Percentiles rank a stretch among this genome's conserved stretches.
Conservation (phyloP, 2,797 vertebrate genomes). For the Loriculus beryllinus region DNA sequence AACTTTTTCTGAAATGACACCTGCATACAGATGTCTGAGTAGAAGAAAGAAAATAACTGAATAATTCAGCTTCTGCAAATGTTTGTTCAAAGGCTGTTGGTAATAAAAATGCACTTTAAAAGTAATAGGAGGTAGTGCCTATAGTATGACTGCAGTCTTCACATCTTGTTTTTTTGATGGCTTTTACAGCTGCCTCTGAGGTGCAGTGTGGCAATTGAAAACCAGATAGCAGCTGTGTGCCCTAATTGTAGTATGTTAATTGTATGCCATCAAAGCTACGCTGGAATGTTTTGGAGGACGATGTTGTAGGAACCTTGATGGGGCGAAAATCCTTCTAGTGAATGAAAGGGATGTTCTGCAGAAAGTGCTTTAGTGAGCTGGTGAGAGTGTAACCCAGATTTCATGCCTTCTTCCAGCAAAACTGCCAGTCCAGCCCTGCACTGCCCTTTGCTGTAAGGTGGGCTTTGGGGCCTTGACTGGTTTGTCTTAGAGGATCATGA, state of each 20-base stretch:
- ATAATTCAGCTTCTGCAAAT: not conserved
- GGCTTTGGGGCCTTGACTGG: not conserved
- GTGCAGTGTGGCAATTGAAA: not conserved
- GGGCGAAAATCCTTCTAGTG: not conserved
- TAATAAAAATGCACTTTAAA: not conserved
- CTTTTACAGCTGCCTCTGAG: not conserved
- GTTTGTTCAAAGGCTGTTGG: not conserved
- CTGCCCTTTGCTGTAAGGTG: not conserved
- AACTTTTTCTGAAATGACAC: not conserved
- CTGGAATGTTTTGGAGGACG: not conserved
- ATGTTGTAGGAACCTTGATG: not conserved
- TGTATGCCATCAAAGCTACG: not conserved
- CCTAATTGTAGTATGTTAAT: not conserved
- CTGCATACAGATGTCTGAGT: accelerated
- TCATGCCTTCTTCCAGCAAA: not conserved
- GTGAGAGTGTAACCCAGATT: not conserved
- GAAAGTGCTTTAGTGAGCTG: accelerated
- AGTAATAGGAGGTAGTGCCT: not conserved
- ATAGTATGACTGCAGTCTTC: not conserved
- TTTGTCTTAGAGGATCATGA: accelerated
- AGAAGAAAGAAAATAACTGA: not conserved
- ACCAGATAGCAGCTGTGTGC: not conserved
- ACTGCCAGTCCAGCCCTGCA: not conserved
- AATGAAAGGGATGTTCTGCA: not conserved
- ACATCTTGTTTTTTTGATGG: not conserved